Percentiles rank a stretch among this genome's conserved stretches.
Conservation (phyloP, 2,113 vertebrate species). For the Prionailurus bengalensis region DNA sequence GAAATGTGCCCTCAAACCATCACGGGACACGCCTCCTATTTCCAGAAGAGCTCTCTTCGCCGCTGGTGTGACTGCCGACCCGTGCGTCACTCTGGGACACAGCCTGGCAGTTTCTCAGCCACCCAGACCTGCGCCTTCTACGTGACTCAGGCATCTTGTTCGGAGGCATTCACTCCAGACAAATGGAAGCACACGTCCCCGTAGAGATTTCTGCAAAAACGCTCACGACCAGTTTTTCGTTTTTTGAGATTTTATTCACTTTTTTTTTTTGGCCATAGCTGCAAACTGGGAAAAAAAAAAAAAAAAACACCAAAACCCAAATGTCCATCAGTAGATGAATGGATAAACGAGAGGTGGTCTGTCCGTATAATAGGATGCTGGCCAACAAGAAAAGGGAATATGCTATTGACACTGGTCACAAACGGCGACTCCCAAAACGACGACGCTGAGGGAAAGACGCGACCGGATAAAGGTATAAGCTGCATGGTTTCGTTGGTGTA, state of each 20-base stretch:
- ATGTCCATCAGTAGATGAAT: too few species aligned
- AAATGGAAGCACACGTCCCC: rapidly evolving
- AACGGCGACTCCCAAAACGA: background rate
- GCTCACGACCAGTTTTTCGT: background rate
- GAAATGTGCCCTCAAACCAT: background rate
- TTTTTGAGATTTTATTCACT: too few species aligned
- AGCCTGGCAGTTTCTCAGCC: background rate
- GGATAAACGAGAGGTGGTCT: background rate
- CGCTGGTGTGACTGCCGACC: rapidly evolving
- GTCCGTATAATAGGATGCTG: too few species aligned
- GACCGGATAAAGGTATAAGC: too few species aligned
- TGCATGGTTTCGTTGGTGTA: background rate
- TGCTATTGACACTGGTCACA: background rate
- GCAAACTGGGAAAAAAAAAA: background rate
- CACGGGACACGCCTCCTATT: background rate
- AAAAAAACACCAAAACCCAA: background rate
- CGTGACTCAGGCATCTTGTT: rapidly evolving
- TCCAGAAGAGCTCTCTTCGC: rapidly evolving
- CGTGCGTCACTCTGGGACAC: too few species aligned
- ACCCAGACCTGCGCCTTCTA: rapidly evolving
- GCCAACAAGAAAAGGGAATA: background rate
- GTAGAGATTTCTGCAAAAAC: background rate
- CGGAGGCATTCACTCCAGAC: background rate
- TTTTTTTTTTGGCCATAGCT: too few species aligned
- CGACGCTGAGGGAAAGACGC: background rate